phyloP scores from a whole-genome alignment of 2,797 vertebrate genomes.

The Philypnodon macrostomus region DNA sequence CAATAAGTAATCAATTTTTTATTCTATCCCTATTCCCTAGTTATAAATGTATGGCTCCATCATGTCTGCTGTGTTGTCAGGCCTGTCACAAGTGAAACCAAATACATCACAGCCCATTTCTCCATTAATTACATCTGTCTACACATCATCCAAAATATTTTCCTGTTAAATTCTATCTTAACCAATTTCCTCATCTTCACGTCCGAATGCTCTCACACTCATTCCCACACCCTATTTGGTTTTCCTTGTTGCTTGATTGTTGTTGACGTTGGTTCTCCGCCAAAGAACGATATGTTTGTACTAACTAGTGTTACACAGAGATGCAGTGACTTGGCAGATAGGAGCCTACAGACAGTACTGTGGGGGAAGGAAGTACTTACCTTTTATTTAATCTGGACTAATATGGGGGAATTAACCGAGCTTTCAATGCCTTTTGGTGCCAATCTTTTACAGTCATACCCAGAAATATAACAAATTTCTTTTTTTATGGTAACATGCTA shows the following conservation, averaged over 20 bases:
- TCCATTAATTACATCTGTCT: background rate
- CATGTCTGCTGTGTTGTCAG: background rate
- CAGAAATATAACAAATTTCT: background rate
- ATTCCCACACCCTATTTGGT: slow-evolving; percentile 48
- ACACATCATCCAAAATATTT: background rate
- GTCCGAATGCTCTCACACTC: slow-evolving; percentile 3
- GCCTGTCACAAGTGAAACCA: background rate
- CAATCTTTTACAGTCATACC: background rate
- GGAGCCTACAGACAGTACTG: background rate
- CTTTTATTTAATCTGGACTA: slow-evolving; percentile 1
- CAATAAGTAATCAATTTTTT: background rate
- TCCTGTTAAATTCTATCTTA: background rate
- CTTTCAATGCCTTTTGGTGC: background rate
- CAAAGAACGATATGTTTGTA: slow-evolving; percentile 37
- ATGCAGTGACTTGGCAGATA: slow-evolving; percentile 10
- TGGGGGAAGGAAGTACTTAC: slow-evolving; percentile 13
- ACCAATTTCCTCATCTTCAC: slow-evolving; percentile 1
- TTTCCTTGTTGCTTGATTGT: slow-evolving; percentile 34
- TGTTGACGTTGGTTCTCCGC: slow-evolving; percentile 54
- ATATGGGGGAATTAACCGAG: background rate
- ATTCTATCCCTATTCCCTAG: background rate
- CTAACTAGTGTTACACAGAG: slow-evolving; percentile 30
- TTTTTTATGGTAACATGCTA: too few species aligned
- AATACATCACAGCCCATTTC: background rate
- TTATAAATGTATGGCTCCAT: background rate